phyloP scores from a whole-genome alignment of 2,113 vertebrate genomes.

The Hypomesus transpacificus region DNA sequence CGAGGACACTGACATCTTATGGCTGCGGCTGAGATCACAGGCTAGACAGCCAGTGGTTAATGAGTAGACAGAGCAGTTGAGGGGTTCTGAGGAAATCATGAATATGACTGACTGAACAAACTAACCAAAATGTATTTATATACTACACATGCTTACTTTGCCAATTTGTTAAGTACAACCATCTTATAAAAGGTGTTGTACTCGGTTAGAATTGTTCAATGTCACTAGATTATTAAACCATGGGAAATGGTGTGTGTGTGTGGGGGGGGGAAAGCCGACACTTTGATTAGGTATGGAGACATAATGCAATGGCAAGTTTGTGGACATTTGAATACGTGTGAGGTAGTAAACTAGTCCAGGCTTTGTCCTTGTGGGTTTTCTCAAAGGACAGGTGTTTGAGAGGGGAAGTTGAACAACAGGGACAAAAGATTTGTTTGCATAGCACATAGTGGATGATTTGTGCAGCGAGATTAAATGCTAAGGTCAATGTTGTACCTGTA shows the following conservation, averaged over 20 bases:
- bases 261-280: no score
- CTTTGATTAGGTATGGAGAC: background rate
- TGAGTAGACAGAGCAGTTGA: no score
- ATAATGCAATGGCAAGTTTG: background rate
- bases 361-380: constrained; percentile 28
- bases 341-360: constrained; percentile 3
- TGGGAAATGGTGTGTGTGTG: no score
- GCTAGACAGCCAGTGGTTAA: background rate
- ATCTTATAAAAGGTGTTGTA: no score
- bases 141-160: no score
- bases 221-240: no score
- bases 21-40: constrained; percentile 47
- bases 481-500: constrained; percentile 60
- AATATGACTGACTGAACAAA: no score
- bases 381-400: constrained; percentile 17
- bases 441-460: constrained; percentile 50
- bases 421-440: constrained; percentile 60
- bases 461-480: constrained; percentile 60
- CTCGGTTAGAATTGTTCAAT: no score
- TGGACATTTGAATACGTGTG: background rate
- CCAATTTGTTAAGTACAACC: no score
- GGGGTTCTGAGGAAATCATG: no score
- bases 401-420: constrained; percentile 41
- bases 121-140: no score
- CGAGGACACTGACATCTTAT: constrained; percentile 66